A percentile compares a stretch with the other conserved stretches of the same genome.
phyloP scores from a whole-genome alignment of 2,113 vertebrate genomes.

The Pantherophis guttatus region DNA sequence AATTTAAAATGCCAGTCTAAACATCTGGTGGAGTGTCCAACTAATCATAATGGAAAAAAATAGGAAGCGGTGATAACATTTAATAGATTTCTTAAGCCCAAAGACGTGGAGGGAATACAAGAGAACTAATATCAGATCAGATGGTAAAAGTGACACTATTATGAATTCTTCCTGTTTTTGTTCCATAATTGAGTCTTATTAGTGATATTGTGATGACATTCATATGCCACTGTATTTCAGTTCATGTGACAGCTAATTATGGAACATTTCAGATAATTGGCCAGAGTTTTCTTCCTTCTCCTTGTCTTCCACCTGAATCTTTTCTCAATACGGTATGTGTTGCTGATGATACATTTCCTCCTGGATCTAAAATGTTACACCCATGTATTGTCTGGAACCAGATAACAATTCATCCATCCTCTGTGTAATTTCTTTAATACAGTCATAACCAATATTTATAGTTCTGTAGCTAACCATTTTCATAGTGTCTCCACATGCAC shows the following conservation, averaged over 20 bases:
- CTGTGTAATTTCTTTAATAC: neutral
- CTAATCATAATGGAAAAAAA: neutral
- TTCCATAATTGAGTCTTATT: conserved; percentile 7
- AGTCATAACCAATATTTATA: neutral
- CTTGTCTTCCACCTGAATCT: conserved; percentile 4
- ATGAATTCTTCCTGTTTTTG: neutral
- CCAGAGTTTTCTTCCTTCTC: conserved; percentile 1
- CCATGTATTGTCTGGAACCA: conserved; percentile 1
- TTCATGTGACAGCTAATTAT: conserved; percentile 33
- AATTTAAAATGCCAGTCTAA: neutral
- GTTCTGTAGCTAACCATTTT: neutral
- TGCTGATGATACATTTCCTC: conserved; percentile 7
- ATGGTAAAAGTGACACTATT: neutral
- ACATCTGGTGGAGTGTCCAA: neutral
- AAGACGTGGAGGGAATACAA: neutral
- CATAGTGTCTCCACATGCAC: conserved; percentile 21
- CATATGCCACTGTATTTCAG: neutral
- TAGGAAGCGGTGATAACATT: neutral
- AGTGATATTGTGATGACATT: neutral
- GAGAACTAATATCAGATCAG: neutral
- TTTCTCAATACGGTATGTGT: neutral
- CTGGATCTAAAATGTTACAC: neutral
- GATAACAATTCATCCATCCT: neutral
- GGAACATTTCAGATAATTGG: neutral
- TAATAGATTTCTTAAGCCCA: neutral